phyloP scores from a whole-genome alignment of 2,888 invertebrate genomes.

The Geophilus truncorum region DNA sequence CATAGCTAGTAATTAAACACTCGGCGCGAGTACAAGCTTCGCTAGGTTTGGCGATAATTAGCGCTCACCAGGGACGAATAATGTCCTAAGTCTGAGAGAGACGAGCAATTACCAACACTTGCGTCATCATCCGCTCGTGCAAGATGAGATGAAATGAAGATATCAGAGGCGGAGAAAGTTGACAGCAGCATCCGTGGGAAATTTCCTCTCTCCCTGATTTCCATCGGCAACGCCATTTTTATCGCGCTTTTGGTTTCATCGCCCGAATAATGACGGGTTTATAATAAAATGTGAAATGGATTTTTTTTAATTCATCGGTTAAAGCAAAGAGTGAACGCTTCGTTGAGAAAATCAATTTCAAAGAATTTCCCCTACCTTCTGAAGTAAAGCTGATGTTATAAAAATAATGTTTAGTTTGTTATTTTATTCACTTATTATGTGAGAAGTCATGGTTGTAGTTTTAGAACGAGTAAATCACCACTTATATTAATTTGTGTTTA shows the following conservation, averaged over 20 bases:
- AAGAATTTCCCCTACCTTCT: too few relatives aligned
- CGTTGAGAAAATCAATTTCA: too few relatives aligned
- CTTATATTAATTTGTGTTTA: too few relatives aligned
- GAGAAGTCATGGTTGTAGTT: too few relatives aligned
- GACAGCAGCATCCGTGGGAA: slow-evolving; percentile 10
- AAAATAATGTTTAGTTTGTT: too few relatives aligned
- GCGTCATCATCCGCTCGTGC: slow-evolving; percentile 4
- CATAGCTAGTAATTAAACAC: slow-evolving; percentile 18
- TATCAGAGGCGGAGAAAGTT: slow-evolving; percentile 20
- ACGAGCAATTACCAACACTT: slow-evolving; percentile 22
- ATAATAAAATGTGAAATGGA: too few relatives aligned
- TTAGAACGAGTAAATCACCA: too few relatives aligned
- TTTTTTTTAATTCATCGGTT: too few relatives aligned
- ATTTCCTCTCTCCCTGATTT: not conserved
- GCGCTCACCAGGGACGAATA: slow-evolving; percentile 25
- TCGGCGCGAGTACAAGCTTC: not conserved
- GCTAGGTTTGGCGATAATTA: slow-evolving; percentile 23
- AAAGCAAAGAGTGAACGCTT: too few relatives aligned
- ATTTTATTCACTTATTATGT: too few relatives aligned
- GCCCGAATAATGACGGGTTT: too few relatives aligned
- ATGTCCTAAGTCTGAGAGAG: slow-evolving; percentile 24
- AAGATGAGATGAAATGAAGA: slow-evolving; percentile 25
- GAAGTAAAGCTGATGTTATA: too few relatives aligned
- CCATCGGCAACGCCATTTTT: not conserved
- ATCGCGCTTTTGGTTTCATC: not conserved